These are phyloP conservation scores for Echinops telfairi DNA, from an alignment of 2,113 vertebrate species.

Conservation along the genomic window DNA sequence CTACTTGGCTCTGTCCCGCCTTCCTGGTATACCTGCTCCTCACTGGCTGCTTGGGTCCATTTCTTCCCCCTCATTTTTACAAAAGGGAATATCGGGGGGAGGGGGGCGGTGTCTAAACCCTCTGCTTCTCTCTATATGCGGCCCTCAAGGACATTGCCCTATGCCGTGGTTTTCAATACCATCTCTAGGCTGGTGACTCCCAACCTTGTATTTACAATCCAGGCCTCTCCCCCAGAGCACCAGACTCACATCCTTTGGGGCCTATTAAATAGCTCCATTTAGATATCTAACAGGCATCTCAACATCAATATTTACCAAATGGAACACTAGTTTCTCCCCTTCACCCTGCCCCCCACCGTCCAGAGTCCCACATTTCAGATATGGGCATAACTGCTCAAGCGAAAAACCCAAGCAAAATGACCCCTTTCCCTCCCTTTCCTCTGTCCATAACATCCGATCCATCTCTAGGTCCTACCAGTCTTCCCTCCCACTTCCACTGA, in stretches of 20 bases:
- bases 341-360: no score
- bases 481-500: neutral
- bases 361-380: neutral
- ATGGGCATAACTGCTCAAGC: neutral
- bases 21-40: neutral
- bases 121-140: neutral
- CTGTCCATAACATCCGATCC: neutral
- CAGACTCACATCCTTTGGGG: neutral
- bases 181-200: neutral
- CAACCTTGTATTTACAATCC: neutral
- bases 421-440: neutral
- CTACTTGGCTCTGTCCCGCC: neutral
- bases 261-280: neutral
- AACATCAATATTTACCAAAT: neutral
- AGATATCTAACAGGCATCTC: neutral
- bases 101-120: neutral
- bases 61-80: neutral
- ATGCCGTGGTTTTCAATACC: neutral
- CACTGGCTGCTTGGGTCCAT: neutral
- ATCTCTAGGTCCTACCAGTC: neutral
- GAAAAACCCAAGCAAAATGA: neutral
- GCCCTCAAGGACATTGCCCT: neutral
- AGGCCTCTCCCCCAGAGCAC: neutral
- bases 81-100: neutral
- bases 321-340: neutral